Percentiles rank a stretch among this genome's conserved stretches.
phyloP scores from a whole-genome alignment of 2,888 invertebrate species.

The Diarsia mendica region DNA sequence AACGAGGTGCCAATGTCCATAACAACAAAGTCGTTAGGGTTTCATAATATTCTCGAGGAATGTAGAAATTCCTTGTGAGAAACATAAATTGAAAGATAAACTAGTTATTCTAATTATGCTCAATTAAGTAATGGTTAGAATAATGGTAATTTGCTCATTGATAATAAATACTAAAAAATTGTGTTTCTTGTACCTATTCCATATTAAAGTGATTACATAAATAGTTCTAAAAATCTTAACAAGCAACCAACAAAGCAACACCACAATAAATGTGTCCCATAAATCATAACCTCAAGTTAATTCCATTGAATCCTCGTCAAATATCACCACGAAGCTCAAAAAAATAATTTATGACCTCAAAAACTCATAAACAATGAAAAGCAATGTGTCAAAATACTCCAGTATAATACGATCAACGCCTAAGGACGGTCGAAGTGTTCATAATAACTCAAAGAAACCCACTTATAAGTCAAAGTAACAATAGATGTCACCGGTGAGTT shows the following conservation, averaged over 20 bases:
- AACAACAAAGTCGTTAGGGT: background rate
- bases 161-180: background rate
- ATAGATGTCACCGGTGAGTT: constrained; percentile 78
- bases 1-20: background rate
- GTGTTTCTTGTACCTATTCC: too few relatives aligned
- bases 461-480: constrained; percentile 76
- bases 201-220: background rate
- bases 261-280: constrained; percentile 73
- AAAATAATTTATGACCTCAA: constrained; percentile 84
- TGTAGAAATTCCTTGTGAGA: background rate
- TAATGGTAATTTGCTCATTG: background rate
- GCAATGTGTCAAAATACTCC: constrained; percentile 89
- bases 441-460: constrained; percentile 77
- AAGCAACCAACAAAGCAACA: constrained; percentile 50
- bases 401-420: constrained; percentile 82
- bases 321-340: constrained; percentile 70
- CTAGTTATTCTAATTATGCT: background rate
- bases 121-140: background rate
- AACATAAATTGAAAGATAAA: background rate
- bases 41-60: background rate
- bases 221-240: constrained; percentile 1
- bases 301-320: constrained; percentile 83
- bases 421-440: constrained; percentile 72
- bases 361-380: constrained; percentile 84
- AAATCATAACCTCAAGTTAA: constrained; percentile 84